These are phyloP conservation scores for Orycteropus afer DNA, from an alignment of 2,113 vertebrate species.

Conservation along the genomic window DNA sequence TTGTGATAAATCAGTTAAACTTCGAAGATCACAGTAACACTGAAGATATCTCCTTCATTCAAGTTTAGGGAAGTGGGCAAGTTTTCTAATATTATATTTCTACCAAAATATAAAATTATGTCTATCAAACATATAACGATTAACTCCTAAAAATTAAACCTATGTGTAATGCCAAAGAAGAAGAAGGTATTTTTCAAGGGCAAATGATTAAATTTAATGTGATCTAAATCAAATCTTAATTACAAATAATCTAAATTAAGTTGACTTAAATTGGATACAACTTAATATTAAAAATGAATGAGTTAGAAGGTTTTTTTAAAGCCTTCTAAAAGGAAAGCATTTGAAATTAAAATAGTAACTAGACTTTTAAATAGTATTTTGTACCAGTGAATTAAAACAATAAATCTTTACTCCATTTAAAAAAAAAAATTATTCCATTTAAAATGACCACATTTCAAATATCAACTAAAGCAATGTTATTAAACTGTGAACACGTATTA, in stretches of 20 bases:
- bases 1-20: not conserved
- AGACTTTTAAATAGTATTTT: slow-evolving; percentile 50
- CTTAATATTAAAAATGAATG: slow-evolving; percentile 23
- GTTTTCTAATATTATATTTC: slow-evolving; percentile 24
- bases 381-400: slow-evolving; percentile 58
- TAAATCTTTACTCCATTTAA: slow-evolving; percentile 1
- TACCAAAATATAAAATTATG: slow-evolving; percentile 32
- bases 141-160: slow-evolving; percentile 38
- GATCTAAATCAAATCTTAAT: slow-evolving; percentile 29
- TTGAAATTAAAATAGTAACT: slow-evolving; percentile 54
- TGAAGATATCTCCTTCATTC: slow-evolving; percentile 14
- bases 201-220: slow-evolving; percentile 47
- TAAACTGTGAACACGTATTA: slow-evolving; percentile 27
- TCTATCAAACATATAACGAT: slow-evolving; percentile 7
- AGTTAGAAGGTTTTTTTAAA: not conserved
- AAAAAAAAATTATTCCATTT: slow-evolving; percentile 42
- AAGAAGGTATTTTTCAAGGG: not conserved
- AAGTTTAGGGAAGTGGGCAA: not conserved
- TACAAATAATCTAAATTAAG: slow-evolving; percentile 46
- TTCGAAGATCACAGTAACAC: not conserved
- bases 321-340: not conserved
- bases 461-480: slow-evolving; percentile 16
- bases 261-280: slow-evolving; percentile 39
- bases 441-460: slow-evolving; percentile 52
- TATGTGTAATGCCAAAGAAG: not conserved